Conservation (phyloP, 2,797 vertebrate genomes). For the Acrocephalus scirpaceus region DNA sequence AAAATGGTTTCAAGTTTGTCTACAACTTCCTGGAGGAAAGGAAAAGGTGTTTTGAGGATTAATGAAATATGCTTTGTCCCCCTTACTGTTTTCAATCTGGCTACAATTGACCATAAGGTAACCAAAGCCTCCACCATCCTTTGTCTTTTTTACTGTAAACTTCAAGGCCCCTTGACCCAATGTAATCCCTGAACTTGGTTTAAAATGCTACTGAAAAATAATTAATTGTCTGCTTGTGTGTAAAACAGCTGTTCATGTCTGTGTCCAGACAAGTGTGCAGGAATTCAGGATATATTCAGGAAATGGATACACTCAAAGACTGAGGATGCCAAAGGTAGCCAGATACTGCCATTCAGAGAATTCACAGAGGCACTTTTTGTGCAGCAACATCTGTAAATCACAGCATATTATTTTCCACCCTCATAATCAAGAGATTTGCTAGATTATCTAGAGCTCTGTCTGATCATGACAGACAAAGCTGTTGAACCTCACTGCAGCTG, state of each 20-base stretch:
- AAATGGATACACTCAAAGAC: not conserved
- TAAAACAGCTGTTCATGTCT: not conserved
- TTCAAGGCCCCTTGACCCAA: not conserved
- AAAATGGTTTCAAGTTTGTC: not conserved
- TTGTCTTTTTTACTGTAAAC: not conserved
- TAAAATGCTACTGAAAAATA: not conserved
- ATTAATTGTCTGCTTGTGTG: not conserved
- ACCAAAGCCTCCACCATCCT: not conserved
- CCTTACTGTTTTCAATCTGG: not conserved
- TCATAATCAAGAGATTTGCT: slow-evolving; percentile 40
- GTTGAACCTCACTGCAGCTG: not conserved
- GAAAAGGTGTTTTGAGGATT: not conserved
- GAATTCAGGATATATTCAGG: not conserved
- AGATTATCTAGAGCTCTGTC: not conserved
- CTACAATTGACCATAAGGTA: not conserved
- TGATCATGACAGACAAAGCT: not conserved
- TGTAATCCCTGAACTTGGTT: not conserved
- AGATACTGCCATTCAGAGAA: not conserved
- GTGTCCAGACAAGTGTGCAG: not conserved
- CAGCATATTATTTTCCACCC: slow-evolving; percentile 17
- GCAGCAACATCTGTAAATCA: slow-evolving; percentile 40
- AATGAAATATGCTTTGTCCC: not conserved
- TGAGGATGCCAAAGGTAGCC: not conserved
- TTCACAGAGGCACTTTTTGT: not conserved
- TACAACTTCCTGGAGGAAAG: not conserved